phyloP scores from a whole-genome alignment of 2,797 vertebrate genomes.

The Neosilurus mollespiculum region DNA sequence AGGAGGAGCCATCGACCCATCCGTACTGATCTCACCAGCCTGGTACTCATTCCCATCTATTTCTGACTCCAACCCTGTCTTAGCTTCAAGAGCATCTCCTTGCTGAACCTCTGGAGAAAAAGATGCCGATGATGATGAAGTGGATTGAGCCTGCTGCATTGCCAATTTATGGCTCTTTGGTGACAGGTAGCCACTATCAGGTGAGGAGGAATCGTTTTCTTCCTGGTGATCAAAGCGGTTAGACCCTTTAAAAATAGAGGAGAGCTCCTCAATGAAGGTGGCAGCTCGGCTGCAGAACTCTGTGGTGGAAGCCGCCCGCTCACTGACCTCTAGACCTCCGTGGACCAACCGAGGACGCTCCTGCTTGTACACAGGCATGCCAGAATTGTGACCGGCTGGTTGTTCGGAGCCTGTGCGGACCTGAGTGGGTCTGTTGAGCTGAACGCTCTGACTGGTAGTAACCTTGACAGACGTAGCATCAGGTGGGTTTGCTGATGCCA shows the following conservation, averaged over 20 bases:
- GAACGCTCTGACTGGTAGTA: conserved; percentile 60
- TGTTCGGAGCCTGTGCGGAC: conserved; percentile 53
- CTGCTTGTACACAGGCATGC: conserved; percentile 73
- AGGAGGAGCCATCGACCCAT: conserved; percentile 74
- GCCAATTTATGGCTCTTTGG: conserved; percentile 75
- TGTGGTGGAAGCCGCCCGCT: conserved; percentile 72
- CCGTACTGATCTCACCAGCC: conserved; percentile 43
- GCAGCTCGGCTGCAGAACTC: conserved; percentile 89
- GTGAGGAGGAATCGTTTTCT: conserved; percentile 89
- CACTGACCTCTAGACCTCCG: conserved; percentile 67
- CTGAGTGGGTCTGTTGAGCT: conserved; percentile 55
- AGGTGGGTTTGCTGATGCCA: conserved; percentile 35
- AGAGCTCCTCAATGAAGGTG: conserved; percentile 92
- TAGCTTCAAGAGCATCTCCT: conserved; percentile 51
- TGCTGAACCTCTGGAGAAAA: conserved; percentile 59
- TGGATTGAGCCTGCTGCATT: conserved; percentile 57
- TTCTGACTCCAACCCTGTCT: conserved; percentile 26
- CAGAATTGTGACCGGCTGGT: conserved; percentile 59
- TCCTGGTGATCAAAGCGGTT: conserved; percentile 75
- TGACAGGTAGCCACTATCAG: conserved; percentile 94
- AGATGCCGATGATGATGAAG: conserved; percentile 61
- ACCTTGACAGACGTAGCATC: conserved; percentile 57
- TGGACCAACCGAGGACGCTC: conserved; percentile 76
- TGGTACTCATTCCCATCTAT: conserved; percentile 45
- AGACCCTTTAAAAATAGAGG: conserved; percentile 90